Conservation (phyloP, 35 echinoderm and acorn worm species). For the Ophioderma brevispina region DNA sequence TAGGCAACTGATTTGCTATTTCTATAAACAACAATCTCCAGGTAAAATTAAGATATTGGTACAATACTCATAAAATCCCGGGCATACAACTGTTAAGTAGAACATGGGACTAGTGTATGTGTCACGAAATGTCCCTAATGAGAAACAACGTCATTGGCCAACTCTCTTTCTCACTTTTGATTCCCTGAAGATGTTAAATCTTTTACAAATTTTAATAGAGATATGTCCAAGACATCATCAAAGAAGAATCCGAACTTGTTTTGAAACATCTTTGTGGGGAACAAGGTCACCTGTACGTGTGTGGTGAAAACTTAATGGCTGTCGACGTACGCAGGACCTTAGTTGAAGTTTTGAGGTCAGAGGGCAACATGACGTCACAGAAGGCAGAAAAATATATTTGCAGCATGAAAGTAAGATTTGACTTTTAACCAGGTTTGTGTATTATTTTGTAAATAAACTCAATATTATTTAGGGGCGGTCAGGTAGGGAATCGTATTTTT, state of each 20-base stretch:
- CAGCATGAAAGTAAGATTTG: conserved; percentile 12
- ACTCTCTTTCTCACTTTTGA: no score
- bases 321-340: conserved; percentile 50
- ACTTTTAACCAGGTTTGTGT: not conserved
- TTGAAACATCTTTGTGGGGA: conserved; percentile 46
- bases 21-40: no score
- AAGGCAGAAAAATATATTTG: conserved; percentile 38
- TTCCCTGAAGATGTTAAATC: no score
- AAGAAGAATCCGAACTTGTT: conserved; percentile 44
- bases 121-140: no score
- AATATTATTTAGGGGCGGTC: not conserved
- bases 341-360: conserved; percentile 42
- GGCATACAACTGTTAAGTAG: no score
- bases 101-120: no score
- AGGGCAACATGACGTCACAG: conserved; percentile 42
- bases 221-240: conserved; percentile 75
- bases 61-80: no score
- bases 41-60: no score
- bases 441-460: not conserved
- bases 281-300: conserved; percentile 65
- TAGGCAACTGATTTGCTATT: no score
- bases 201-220: not conserved
- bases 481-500: not conserved
- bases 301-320: conserved; percentile 71
- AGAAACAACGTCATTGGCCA: no score